These are phyloP conservation scores for Callocephalon fimbriatum DNA, from an alignment of 2,113 vertebrate species.

Conservation along the genomic window DNA sequence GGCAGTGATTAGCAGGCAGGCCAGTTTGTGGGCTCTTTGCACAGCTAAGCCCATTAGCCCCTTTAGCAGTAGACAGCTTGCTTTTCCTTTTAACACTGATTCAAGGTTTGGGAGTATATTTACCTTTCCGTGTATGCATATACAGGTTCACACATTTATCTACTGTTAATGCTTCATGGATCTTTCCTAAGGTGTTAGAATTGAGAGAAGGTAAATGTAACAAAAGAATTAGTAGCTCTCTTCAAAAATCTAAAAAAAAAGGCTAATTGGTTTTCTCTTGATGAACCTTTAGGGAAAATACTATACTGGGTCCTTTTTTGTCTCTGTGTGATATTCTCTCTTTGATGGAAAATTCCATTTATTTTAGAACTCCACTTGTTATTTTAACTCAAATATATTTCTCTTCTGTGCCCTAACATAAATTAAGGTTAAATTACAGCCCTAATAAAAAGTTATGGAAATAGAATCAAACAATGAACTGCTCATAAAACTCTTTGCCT, in stretches of 20 bases:
- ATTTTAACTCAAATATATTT: background rate
- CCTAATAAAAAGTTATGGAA: conserved; percentile 2
- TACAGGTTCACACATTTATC: background rate
- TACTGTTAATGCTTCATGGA: background rate
- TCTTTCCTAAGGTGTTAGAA: background rate
- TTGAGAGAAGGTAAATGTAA: background rate
- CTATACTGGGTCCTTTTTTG: background rate
- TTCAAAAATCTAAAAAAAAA: background rate
- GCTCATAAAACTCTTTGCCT: background rate
- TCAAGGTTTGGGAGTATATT: background rate
- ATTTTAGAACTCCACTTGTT: background rate
- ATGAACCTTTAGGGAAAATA: background rate
- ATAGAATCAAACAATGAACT: background rate
- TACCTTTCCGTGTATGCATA: rapidly evolving
- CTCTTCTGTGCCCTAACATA: background rate
- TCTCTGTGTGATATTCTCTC: background rate
- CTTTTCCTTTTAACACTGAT: background rate
- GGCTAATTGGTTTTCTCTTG: background rate
- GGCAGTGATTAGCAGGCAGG: background rate
- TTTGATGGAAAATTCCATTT: background rate
- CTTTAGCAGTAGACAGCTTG: background rate
- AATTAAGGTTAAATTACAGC: conserved; percentile 13
- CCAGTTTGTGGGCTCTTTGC: background rate
- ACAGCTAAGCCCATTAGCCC: background rate
- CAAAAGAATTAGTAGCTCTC: background rate